These are phyloP conservation scores for Notiomystis cincta DNA, from an alignment of 2,113 vertebrate species.

Conservation along the genomic window DNA sequence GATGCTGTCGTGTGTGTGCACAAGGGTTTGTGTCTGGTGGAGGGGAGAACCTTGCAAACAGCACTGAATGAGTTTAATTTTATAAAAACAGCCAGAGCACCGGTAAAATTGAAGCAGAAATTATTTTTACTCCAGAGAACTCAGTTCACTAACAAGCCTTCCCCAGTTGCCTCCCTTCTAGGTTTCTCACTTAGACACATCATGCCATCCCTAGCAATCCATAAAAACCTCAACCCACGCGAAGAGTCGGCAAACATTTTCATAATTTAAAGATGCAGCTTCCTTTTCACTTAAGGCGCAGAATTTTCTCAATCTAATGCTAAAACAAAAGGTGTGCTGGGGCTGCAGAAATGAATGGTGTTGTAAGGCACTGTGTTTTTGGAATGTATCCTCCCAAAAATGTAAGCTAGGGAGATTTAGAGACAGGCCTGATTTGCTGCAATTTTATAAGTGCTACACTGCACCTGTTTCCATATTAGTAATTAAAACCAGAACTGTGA, in stretches of 20 bases:
- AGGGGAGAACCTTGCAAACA: not conserved
- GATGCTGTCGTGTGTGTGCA: not conserved
- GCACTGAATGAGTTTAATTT: not conserved
- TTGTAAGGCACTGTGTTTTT: not conserved
- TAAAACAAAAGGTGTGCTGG: not conserved
- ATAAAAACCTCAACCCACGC: not conserved
- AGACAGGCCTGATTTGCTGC: not conserved
- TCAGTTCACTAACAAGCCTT: not conserved
- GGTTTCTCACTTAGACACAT: not conserved
- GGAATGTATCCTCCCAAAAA: not conserved
- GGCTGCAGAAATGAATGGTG: not conserved
- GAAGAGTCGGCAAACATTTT: not conserved
- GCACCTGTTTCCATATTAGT: not conserved
- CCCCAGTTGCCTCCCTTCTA: not conserved
- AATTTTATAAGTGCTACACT: not conserved
- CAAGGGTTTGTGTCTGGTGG: not conserved
- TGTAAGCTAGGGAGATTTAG: not conserved
- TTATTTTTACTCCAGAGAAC: constrained; percentile 16
- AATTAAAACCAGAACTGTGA: not conserved
- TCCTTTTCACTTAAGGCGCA: not conserved
- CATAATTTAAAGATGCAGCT: not conserved
- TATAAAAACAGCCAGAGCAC: not conserved
- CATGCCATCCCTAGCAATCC: not conserved
- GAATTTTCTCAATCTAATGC: not conserved
- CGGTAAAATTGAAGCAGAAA: not conserved